Conservation (phyloP, 2,797 vertebrate species). For the Fringilla coelebs region DNA sequence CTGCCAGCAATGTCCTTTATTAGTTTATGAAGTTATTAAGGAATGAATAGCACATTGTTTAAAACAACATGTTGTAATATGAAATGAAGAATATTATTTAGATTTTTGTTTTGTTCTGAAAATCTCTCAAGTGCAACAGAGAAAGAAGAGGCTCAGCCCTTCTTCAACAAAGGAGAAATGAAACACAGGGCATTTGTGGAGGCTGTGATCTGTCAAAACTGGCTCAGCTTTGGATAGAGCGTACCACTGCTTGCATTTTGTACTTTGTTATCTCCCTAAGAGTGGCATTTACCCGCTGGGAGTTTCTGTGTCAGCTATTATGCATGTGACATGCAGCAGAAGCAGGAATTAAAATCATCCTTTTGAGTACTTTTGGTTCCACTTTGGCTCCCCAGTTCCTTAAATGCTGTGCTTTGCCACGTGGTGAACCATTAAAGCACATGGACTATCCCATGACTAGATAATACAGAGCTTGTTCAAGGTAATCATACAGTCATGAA, state of each 20-base stretch:
- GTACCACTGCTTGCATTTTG: not conserved
- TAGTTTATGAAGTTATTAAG: conserved; percentile 1
- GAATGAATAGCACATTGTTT: not conserved
- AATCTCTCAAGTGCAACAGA: rapidly evolving
- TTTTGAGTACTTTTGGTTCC: not conserved
- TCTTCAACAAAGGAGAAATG: not conserved
- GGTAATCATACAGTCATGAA: not conserved
- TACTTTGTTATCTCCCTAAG: not conserved
- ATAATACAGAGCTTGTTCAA: not conserved
- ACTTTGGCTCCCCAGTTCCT: not conserved
- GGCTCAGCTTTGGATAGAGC: rapidly evolving
- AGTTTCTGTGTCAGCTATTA: not conserved
- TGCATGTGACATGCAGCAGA: not conserved
- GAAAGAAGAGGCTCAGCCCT: not conserved
- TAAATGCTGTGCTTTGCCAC: not conserved
- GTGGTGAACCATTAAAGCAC: not conserved
- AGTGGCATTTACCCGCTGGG: not conserved
- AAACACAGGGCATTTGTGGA: not conserved
- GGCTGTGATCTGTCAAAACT: not conserved
- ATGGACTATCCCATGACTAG: not conserved
- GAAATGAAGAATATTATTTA: not conserved
- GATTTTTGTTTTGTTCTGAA: not conserved
- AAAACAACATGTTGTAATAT: not conserved
- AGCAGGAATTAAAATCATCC: not conserved
- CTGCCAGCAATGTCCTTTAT: conserved; percentile 2